Conservation (phyloP, 2,113 vertebrate genomes). For the Propithecus coquereli region DNA sequence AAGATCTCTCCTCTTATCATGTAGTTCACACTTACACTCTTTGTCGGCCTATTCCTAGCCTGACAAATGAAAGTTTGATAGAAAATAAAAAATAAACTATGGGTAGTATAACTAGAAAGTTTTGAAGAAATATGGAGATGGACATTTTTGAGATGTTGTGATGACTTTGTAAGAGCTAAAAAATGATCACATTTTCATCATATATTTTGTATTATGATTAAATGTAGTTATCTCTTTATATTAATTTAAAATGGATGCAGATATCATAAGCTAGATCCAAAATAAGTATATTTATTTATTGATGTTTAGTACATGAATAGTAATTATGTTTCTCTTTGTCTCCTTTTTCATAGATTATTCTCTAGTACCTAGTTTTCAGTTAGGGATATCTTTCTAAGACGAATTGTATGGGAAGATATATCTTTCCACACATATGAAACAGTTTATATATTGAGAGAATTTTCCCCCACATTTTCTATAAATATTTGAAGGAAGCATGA, state of each 20-base stretch:
- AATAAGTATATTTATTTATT: neutral
- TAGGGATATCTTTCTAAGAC: neutral
- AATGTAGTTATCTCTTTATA: neutral
- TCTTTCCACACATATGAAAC: neutral
- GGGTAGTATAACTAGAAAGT: neutral
- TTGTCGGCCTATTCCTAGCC: neutral
- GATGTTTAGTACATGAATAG: neutral
- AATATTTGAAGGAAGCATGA: slow-evolving; percentile 12
- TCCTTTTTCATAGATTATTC: neutral
- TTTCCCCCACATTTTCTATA: neutral
- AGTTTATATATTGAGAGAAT: neutral
- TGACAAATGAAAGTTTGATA: neutral
- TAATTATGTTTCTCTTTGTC: neutral
- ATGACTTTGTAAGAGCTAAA: neutral
- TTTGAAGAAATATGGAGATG: neutral
- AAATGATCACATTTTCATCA: neutral
- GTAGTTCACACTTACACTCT: neutral
- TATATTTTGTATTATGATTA: neutral
- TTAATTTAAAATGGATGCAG: neutral
- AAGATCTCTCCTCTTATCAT: neutral
- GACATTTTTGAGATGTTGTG: neutral
- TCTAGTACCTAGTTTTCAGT: neutral
- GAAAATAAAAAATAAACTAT: neutral
- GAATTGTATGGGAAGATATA: neutral
- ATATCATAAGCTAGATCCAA: slow-evolving; percentile 33